Evolutionary conservation across 2,888 invertebrate genomes (phyloP).

Genomic region (Uropetala carovei): DNA sequence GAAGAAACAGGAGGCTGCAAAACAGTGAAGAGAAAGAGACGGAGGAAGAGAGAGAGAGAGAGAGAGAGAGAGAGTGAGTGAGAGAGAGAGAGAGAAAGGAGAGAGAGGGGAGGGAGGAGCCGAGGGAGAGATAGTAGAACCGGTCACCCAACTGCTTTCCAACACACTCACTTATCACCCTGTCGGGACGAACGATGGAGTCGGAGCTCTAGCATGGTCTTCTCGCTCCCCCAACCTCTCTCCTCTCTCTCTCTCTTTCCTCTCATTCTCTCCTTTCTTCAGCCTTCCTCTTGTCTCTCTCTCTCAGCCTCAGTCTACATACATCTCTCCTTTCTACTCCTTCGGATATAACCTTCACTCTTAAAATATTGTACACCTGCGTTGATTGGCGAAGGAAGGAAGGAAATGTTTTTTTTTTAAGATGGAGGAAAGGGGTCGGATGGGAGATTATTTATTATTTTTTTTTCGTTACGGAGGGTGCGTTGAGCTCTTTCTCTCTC

Average conservation of each 20-base stretch:
- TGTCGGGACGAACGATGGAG: neutral
- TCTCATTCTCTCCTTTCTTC: too few relatives aligned
- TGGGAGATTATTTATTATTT: neutral
- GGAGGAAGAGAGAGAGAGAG: neutral
- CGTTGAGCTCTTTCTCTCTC: too few relatives aligned
- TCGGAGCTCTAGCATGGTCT: neutral
- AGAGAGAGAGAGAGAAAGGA: too few relatives aligned
- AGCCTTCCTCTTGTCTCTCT: too few relatives aligned
- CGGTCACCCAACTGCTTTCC: slow-evolving; percentile 1
- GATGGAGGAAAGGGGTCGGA: neutral
- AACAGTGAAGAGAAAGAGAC: neutral
- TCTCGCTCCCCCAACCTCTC: neutral
- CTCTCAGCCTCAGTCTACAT: too few relatives aligned
- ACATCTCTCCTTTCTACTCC: neutral
- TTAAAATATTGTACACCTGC: slow-evolving; percentile 22
- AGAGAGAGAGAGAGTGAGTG: neutral
- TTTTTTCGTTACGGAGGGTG: neutral
- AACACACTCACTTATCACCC: slow-evolving; percentile 18
- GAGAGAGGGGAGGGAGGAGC: neutral
- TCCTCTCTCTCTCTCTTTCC: neutral
- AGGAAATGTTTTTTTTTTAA: too few relatives aligned
- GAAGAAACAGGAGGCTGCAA: neutral
- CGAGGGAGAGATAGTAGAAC: neutral
- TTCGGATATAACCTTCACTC: neutral
- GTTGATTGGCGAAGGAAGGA: neutral